These are phyloP conservation scores for Telmatochromis sp. DNA, from an alignment of 2,113 vertebrate species.

Conservation along the genomic window DNA sequence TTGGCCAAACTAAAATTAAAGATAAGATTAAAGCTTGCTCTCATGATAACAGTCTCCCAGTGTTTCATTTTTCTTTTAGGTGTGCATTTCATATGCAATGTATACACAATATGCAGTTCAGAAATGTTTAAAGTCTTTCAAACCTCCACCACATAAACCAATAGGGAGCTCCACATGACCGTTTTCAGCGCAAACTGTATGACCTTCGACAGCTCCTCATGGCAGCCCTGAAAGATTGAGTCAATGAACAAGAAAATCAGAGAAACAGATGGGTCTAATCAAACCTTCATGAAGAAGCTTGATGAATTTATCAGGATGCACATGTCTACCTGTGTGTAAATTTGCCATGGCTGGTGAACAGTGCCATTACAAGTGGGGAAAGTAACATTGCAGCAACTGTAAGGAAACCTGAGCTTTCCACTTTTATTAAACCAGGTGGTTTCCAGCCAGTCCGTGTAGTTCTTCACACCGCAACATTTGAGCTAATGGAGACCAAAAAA, in stretches of 20 bases:
- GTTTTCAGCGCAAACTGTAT: constrained; percentile 25
- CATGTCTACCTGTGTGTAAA: constrained; percentile 43
- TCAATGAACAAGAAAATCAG: neutral
- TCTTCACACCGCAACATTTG: constrained; percentile 55
- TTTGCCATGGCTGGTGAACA: constrained; percentile 8
- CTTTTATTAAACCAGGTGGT: constrained; percentile 54
- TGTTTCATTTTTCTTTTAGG: neutral
- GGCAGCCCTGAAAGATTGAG: constrained; percentile 46
- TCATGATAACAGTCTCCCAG: neutral
- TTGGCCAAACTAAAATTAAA: neutral
- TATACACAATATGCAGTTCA: neutral
- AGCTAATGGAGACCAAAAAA: constrained; percentile 13
- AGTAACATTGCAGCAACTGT: constrained; percentile 57
- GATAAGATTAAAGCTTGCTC: neutral
- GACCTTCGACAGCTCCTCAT: constrained; percentile 16
- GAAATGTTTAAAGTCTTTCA: neutral
- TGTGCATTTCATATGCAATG: neutral
- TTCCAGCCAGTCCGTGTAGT: constrained; percentile 56
- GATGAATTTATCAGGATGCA: neutral
- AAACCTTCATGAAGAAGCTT: neutral
- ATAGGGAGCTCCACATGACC: neutral
- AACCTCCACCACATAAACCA: constrained; percentile 48
- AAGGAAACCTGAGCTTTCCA: constrained; percentile 26
- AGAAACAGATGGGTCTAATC: neutral
- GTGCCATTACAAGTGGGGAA: constrained; percentile 45